phyloP scores from a whole-genome alignment of 2,797 vertebrate genomes.

The Rhinophrynus dorsalis region DNA sequence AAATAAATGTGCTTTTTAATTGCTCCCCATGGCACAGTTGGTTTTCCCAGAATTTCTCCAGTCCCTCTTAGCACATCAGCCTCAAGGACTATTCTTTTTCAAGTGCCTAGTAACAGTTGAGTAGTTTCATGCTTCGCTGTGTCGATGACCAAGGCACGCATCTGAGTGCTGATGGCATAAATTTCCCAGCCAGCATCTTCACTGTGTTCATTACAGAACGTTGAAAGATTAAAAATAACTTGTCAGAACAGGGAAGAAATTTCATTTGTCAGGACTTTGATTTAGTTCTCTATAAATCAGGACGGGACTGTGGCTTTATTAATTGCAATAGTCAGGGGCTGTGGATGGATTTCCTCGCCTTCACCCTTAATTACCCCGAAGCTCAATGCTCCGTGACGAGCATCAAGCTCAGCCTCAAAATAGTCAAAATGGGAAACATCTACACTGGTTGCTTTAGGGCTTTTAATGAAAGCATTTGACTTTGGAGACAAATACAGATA shows the following conservation, averaged over 20 bases:
- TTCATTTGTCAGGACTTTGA: constrained; percentile 50
- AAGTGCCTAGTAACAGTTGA: background rate
- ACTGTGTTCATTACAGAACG: constrained; percentile 48
- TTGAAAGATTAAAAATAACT: constrained; percentile 50
- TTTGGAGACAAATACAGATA: background rate
- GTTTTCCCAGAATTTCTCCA: too few species aligned
- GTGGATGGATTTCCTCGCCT: constrained; percentile 50
- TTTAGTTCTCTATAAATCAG: constrained; percentile 50
- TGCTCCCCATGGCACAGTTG: too few species aligned
- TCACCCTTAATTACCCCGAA: constrained; percentile 49
- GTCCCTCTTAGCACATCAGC: too few species aligned
- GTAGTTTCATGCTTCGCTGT: constrained; percentile 8
- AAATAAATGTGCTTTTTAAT: too few species aligned
- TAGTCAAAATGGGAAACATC: constrained; percentile 24
- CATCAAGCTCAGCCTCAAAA: constrained; percentile 29
- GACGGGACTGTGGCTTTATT: constrained; percentile 43
- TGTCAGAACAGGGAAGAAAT: constrained; percentile 47
- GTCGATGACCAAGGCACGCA: constrained; percentile 18
- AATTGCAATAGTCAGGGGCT: constrained; percentile 49
- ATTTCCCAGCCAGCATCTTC: constrained; percentile 37
- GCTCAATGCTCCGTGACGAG: constrained; percentile 40
- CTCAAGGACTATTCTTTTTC: background rate
- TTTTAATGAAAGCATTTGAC: constrained; percentile 10
- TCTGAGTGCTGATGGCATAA: constrained; percentile 23
- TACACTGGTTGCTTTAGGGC: constrained; percentile 22